These are phyloP conservation scores for Myioborus melanocephalus DNA, from an alignment of 2,797 vertebrate genomes.

Conservation along the genomic window DNA sequence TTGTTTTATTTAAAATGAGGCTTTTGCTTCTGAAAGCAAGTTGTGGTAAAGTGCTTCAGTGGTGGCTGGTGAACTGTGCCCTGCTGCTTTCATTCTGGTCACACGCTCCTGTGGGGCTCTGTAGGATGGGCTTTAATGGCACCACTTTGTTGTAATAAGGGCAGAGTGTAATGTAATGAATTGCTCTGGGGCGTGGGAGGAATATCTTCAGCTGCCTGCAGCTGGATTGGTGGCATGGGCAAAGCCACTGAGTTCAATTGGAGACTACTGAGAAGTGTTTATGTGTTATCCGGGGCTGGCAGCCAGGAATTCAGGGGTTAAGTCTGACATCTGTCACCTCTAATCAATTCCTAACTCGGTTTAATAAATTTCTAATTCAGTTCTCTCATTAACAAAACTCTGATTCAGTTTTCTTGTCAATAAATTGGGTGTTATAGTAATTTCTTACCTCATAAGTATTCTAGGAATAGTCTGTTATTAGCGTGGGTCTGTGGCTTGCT, in stretches of 20 bases:
- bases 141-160: conserved; percentile 21
- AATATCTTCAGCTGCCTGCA: not conserved
- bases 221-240: not conserved
- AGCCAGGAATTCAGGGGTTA: not conserved
- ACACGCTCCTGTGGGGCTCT: not conserved
- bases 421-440: not conserved
- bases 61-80: conserved; percentile 35
- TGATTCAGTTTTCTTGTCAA: not conserved
- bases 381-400: not conserved
- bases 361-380: not conserved
- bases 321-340: not conserved
- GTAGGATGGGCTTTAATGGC: conserved; percentile 47
- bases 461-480: not conserved
- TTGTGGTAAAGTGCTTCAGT: conserved; percentile 19
- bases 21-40: conserved; percentile 52
- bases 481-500: not conserved
- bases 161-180: not conserved
- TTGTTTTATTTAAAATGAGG: conserved; percentile 54
- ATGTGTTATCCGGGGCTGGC: fast-evolving
- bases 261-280: not conserved
- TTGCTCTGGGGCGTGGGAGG: not conserved
- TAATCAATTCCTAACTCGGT: not conserved
- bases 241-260: fast-evolving
- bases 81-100: conserved; percentile 17
- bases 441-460: not conserved